These are phyloP conservation scores for Apeltes quadracus DNA, from an alignment of 2,113 vertebrate genomes.

Conservation along the genomic window DNA sequence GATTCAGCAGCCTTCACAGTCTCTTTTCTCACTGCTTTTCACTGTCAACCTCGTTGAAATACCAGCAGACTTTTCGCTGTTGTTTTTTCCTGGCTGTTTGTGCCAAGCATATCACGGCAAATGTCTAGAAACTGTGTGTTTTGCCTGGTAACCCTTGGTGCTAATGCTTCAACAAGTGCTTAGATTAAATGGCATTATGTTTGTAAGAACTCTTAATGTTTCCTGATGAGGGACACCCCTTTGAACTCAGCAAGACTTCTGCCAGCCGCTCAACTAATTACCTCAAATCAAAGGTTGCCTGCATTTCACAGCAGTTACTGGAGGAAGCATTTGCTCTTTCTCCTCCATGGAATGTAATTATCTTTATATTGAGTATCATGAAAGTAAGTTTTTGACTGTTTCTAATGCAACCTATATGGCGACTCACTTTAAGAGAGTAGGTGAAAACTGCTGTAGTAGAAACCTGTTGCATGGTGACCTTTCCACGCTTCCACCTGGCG, in stretches of 20 bases:
- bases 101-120: conserved; percentile 33
- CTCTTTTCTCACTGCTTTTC: conserved; percentile 41
- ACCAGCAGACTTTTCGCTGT: conserved; percentile 34
- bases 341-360: background rate
- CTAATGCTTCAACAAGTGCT: conserved; percentile 61
- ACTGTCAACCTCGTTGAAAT: conserved; percentile 24
- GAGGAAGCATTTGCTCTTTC: background rate
- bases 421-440: conserved; percentile 3
- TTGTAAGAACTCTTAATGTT: conserved; percentile 72
- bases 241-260: conserved; percentile 65
- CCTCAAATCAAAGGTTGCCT: conserved; percentile 47
- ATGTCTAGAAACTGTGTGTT: conserved; percentile 47
- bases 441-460: conserved; percentile 42
- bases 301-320: conserved; percentile 24
- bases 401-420: background rate
- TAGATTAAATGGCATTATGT: conserved; percentile 74
- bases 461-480: conserved; percentile 31
- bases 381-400: background rate
- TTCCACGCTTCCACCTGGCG: conserved; percentile 11
- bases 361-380: background rate
- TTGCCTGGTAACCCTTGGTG: conserved; percentile 67
- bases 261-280: conserved; percentile 57
- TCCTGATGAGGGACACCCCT: conserved; percentile 76
- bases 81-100: conserved; percentile 39
- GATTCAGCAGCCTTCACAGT: conserved; percentile 62